Percentiles rank a stretch among this genome's conserved stretches.
phyloP scores from a whole-genome alignment of 1,140 invertebrate genomes.

The Paracyclopina nana region DNA sequence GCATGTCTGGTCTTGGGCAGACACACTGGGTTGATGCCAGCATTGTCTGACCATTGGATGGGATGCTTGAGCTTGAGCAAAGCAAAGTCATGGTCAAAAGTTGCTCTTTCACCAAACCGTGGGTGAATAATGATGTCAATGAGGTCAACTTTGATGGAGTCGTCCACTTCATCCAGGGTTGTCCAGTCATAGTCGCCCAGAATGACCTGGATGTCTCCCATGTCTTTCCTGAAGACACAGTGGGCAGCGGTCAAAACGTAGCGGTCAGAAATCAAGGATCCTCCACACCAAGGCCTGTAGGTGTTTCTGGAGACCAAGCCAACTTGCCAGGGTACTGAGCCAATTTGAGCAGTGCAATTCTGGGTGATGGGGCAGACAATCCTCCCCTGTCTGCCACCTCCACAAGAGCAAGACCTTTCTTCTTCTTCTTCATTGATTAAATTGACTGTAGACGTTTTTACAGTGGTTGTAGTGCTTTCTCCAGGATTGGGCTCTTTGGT shows the following conservation, averaged over 20 bases:
- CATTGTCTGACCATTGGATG: background rate
- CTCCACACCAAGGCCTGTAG: constrained; percentile 6
- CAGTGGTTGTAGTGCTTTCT: no score
- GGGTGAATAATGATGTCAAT: constrained; percentile 2
- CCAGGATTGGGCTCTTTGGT: no score
- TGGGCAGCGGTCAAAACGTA: constrained; percentile 11
- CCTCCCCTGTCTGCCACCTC: background rate
- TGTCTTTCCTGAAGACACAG: background rate
- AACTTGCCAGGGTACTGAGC: constrained; percentile 5
- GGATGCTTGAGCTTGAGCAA: background rate
- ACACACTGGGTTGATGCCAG: background rate
- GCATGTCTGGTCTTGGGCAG: background rate
- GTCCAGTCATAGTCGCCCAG: constrained; percentile 10
- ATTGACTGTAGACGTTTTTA: no score
- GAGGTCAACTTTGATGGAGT: background rate
- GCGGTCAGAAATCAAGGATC: constrained; percentile 5
- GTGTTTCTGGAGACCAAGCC: background rate
- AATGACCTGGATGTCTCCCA: background rate
- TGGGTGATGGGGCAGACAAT: constrained; percentile 9
- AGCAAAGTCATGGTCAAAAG: constrained; percentile 9
- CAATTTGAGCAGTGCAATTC: background rate
- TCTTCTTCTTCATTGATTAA: no score
- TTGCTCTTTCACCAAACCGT: background rate
- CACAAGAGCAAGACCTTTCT: constrained; percentile 1
- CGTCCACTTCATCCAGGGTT: background rate